Evolutionary conservation across 2,113 vertebrate genomes (phyloP).

Genomic region (Ciconia stormi): DNA sequence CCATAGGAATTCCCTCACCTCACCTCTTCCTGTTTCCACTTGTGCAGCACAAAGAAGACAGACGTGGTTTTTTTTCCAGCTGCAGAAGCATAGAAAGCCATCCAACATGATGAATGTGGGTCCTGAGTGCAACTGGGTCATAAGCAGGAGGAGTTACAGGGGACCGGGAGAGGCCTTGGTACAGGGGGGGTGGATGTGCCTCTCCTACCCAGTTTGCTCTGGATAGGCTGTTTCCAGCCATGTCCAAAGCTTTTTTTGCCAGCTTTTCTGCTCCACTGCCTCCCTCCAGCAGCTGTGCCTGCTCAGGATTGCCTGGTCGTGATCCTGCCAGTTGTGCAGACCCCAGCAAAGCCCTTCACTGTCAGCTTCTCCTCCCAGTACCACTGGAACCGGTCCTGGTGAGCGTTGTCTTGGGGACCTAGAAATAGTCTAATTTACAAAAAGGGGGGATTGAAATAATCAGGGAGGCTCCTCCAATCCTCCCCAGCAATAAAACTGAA

Average conservation of each 20-base stretch:
- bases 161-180: neutral
- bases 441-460: neutral
- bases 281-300: neutral
- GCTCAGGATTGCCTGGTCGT: neutral
- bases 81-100: neutral
- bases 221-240: neutral
- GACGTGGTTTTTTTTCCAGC: neutral
- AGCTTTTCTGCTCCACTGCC: neutral
- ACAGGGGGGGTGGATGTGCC: neutral
- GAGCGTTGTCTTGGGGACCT: neutral
- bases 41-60: neutral
- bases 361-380: neutral
- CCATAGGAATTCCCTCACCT: neutral
- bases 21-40: neutral
- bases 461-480: neutral
- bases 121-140: neutral
- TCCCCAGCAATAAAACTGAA: neutral
- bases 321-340: accelerated
- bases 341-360: neutral
- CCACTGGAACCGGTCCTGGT: neutral
- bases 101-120: no score
- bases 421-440: neutral
- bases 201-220: neutral
- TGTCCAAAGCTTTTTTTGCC: neutral
- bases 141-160: neutral